Conservation (phyloP, 2,797 vertebrate genomes). For the Poecilia gillii region DNA sequence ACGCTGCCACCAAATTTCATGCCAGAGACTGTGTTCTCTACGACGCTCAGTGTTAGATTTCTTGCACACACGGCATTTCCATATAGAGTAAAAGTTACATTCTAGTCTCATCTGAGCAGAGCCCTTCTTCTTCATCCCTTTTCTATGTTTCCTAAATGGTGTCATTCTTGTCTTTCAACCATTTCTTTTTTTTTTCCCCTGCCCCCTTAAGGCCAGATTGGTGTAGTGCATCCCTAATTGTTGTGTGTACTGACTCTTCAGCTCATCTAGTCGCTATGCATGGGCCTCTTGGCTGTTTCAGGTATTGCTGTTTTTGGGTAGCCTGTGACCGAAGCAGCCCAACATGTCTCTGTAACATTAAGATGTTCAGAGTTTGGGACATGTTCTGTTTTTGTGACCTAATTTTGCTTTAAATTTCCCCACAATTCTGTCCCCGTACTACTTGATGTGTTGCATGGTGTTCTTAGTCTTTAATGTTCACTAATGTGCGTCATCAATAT, state of each 20-base stretch:
- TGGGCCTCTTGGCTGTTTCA: background rate
- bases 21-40: background rate
- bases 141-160: background rate
- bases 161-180: background rate
- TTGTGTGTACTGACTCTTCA: background rate
- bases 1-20: background rate
- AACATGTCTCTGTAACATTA: background rate
- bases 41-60: background rate
- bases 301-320: background rate
- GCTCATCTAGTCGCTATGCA: background rate
- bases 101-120: background rate
- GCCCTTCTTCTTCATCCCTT: background rate
- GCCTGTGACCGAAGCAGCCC: background rate
- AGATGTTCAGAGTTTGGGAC: background rate
- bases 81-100: background rate
- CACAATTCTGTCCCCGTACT: background rate
- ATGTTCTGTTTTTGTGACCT: background rate
- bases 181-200: background rate
- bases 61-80: background rate
- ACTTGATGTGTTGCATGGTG: background rate
- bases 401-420: background rate
- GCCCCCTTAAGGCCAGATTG: background rate
- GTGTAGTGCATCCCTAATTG: background rate
- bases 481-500: background rate
- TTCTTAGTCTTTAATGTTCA: background rate